Conservation (phyloP, 1,140 invertebrate genomes). For the Agrypnia vestita region DNA sequence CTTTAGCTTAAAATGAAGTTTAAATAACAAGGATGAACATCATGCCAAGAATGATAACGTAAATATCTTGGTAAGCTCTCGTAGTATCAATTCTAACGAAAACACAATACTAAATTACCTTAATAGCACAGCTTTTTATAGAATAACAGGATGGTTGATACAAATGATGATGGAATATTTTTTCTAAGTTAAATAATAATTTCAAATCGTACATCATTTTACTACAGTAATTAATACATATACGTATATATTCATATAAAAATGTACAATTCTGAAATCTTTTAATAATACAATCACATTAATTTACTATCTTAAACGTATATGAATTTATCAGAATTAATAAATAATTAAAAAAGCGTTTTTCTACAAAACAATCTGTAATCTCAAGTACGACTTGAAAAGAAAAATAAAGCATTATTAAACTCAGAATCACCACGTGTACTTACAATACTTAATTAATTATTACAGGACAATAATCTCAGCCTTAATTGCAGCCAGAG, state of each 20-base stretch:
- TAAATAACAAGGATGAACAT: slow-evolving; percentile 30
- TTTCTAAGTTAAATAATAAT: slow-evolving; percentile 11
- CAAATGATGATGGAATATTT: slow-evolving; percentile 24
- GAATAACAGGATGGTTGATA: slow-evolving; percentile 16
- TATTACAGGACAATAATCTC: slow-evolving; percentile 31
- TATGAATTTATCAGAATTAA: slow-evolving; percentile 11
- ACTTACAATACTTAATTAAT: background rate
- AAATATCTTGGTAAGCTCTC: slow-evolving; percentile 31
- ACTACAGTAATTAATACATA: slow-evolving; percentile 7
- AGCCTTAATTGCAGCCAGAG: slow-evolving; percentile 42
- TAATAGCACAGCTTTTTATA: slow-evolving; percentile 12
- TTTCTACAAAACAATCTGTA: slow-evolving; percentile 20
- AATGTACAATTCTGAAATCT: slow-evolving; percentile 9
- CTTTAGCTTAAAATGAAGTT: slow-evolving; percentile 23
- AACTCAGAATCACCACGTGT: background rate
- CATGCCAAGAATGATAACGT: slow-evolving; percentile 14
- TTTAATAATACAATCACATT: slow-evolving; percentile 21
- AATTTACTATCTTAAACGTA: slow-evolving; percentile 3
- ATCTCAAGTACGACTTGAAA: slow-evolving; percentile 38
- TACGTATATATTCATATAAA: slow-evolving; percentile 8
- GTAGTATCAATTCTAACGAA: slow-evolving; percentile 27
- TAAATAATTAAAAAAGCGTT: slow-evolving; percentile 13
- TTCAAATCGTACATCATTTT: slow-evolving; percentile 16
- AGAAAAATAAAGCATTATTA: slow-evolving; percentile 9
- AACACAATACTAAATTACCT: slow-evolving; percentile 20